These are phyloP conservation scores for Ascaphus truei DNA, from an alignment of 2,113 vertebrate species.

Conservation along the genomic window DNA sequence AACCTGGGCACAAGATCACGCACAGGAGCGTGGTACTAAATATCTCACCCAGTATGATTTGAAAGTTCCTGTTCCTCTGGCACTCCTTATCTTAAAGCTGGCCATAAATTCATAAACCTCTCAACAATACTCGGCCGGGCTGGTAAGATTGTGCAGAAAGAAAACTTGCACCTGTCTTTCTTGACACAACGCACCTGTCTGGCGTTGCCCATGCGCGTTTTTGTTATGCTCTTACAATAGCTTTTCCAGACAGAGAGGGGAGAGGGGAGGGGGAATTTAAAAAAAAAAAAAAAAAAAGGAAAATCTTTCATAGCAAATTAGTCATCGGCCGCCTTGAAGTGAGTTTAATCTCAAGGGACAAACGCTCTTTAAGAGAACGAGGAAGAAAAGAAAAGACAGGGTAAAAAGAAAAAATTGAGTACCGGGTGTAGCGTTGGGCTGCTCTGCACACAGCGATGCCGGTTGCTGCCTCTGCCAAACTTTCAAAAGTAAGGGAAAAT, in stretches of 20 bases:
- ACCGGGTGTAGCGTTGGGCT: background rate
- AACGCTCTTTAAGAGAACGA: background rate
- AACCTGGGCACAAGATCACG: slow-evolving; percentile 18
- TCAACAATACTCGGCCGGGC: slow-evolving; percentile 55
- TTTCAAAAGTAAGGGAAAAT: background rate
- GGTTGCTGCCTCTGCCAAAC: background rate
- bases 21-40: slow-evolving; percentile 16
- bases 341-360: background rate
- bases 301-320: slow-evolving; percentile 12
- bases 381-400: background rate
- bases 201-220: slow-evolving; percentile 56
- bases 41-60: slow-evolving; percentile 37
- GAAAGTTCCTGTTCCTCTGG: slow-evolving; percentile 34
- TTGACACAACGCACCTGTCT: slow-evolving; percentile 79
- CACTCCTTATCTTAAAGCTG: slow-evolving; percentile 44
- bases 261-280: background rate
- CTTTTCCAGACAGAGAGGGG: slow-evolving; percentile 9
- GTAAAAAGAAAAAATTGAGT: background rate
- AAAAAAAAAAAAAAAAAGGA: slow-evolving; percentile 1
- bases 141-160: slow-evolving; percentile 53
- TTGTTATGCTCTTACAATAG: slow-evolving; percentile 27
- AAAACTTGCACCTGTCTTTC: slow-evolving; percentile 80
- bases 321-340: slow-evolving; percentile 4
- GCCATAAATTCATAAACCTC: slow-evolving; percentile 58
- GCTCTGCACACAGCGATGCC: background rate